Evolutionary conservation across 2,113 vertebrate genomes (phyloP).

Genomic region (Tenebrosternarchus preto): DNA sequence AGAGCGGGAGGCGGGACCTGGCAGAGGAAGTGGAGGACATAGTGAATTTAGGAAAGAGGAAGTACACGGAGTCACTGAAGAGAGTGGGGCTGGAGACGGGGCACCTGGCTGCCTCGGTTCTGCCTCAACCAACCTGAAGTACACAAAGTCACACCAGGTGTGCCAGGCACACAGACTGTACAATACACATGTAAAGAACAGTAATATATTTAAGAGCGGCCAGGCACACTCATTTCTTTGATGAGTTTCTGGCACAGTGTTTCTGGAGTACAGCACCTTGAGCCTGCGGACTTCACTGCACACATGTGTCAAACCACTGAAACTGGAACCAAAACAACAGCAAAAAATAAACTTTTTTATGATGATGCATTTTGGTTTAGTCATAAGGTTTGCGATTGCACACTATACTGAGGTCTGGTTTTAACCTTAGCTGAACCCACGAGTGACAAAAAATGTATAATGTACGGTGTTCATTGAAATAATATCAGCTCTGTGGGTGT

Average conservation of each 20-base stretch:
- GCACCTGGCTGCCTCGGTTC: constrained; percentile 10
- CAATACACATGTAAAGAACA: neutral
- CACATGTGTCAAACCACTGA: neutral
- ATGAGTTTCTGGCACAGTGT: neutral
- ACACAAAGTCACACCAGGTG: constrained; percentile 24
- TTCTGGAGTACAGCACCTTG: neutral
- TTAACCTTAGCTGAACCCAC: neutral
- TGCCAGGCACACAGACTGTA: neutral
- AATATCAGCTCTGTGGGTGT: neutral
- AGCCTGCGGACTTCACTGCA: neutral
- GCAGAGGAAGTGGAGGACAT: constrained; percentile 85
- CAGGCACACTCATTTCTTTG: neutral
- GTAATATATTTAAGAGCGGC: neutral
- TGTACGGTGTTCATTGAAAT: no score
- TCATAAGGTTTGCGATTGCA: neutral
- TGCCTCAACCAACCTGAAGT: constrained; percentile 20
- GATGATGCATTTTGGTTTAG: no score
- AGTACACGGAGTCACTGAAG: constrained; percentile 84
- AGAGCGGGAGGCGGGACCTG: constrained; percentile 83
- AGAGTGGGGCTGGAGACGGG: constrained; percentile 80
- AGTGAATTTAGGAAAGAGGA: constrained; percentile 82
- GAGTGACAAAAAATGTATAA: neutral
- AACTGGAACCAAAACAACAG: constrained; percentile 8
- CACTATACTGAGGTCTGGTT: neutral
- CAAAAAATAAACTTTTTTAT: no score